These are phyloP conservation scores for Cataglyphis rosenhaueri DNA, from an alignment of 2,888 invertebrate genomes.

Conservation along the genomic window DNA sequence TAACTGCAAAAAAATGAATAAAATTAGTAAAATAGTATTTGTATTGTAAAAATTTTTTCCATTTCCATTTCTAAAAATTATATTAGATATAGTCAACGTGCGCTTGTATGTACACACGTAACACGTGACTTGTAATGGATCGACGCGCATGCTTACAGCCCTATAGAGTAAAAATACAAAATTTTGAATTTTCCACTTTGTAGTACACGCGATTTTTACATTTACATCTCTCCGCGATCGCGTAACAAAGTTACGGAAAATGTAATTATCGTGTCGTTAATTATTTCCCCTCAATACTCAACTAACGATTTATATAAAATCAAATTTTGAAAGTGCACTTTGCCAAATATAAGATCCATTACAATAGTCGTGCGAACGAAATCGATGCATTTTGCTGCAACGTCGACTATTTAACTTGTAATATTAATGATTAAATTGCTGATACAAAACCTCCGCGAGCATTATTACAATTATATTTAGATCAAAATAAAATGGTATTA, in stretches of 20 bases:
- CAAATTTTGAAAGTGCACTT: neutral
- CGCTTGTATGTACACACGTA: conserved; percentile 34
- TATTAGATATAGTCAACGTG: conserved; percentile 24
- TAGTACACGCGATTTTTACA: neutral
- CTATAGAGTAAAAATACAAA: conserved; percentile 38
- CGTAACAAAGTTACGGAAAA: neutral
- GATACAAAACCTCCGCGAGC: neutral
- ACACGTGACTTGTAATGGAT: conserved; percentile 44
- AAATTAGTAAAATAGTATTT: neutral
- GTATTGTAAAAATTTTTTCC: neutral
- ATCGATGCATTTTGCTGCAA: neutral
- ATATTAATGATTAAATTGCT: neutral
- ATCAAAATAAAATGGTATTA: neutral
- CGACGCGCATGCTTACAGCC: conserved; percentile 39
- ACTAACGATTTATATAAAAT: neutral
- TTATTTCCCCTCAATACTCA: neutral
- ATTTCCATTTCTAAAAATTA: conserved; percentile 12
- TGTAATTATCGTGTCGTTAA: neutral
- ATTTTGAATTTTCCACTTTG: conserved; percentile 38
- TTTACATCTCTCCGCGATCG: neutral
- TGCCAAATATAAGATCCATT: neutral
- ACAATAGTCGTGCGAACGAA: neutral
- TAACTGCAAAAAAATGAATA: neutral
- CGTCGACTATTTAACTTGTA: neutral
- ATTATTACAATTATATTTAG: neutral